Percentiles rank a stretch among this genome's conserved stretches.
phyloP scores from a whole-genome alignment of 64 coral and sea anemone species.

The Stichodactyla mertensii region DNA sequence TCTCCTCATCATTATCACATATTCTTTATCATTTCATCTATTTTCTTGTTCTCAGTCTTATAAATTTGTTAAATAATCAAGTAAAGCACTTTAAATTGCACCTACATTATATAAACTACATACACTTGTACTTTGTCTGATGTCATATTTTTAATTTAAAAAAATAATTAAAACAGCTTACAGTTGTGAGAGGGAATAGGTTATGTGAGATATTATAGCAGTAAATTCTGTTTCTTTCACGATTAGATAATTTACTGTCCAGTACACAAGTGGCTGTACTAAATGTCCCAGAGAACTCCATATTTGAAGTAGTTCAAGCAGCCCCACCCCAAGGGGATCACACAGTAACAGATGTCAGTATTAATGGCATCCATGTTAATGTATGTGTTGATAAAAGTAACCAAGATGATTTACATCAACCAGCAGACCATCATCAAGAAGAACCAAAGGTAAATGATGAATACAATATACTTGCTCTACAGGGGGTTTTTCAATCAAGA shows the following conservation, averaged over 20 bases:
- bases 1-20: too few relatives aligned
- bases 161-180: too few relatives aligned
- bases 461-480: not conserved
- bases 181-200: too few relatives aligned
- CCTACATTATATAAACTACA: too few relatives aligned
- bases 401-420: not conserved
- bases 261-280: conserved; percentile 52
- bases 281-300: conserved; percentile 36
- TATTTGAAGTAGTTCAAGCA: conserved; percentile 52
- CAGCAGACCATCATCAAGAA: not conserved
- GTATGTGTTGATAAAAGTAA: conserved; percentile 13
- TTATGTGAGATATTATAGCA: too few relatives aligned
- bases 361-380: conserved; percentile 18
- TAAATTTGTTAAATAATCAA: too few relatives aligned
- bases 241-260: conserved; percentile 12
- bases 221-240: not conserved
- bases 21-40: too few relatives aligned
- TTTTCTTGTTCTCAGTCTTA: too few relatives aligned
- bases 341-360: conserved; percentile 10
- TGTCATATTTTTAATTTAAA: too few relatives aligned
- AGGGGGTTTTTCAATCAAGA: not conserved
- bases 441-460: conserved; percentile 11
- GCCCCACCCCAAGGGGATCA: not conserved
- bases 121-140: too few relatives aligned
- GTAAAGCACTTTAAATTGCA: too few relatives aligned